These are phyloP conservation scores for Knipowitschia caucasica DNA, from an alignment of 2,797 vertebrate genomes.

Conservation along the genomic window DNA sequence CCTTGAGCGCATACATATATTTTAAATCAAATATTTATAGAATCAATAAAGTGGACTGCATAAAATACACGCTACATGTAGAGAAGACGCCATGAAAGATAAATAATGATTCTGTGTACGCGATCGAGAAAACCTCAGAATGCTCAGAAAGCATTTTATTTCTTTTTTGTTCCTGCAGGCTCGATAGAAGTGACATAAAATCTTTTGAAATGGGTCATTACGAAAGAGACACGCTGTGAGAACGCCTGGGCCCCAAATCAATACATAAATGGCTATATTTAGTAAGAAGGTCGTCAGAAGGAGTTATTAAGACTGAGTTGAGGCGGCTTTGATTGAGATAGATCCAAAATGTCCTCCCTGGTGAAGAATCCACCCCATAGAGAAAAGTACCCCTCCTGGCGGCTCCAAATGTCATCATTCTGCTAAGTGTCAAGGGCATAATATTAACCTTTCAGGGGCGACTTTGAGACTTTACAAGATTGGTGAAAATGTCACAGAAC, in stretches of 20 bases:
- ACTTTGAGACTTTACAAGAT: constrained; percentile 8
- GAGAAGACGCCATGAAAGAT: constrained; percentile 32
- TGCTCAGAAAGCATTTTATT: neutral
- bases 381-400: constrained; percentile 44
- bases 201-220: constrained; percentile 76
- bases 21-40: constrained; percentile 17
- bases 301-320: constrained; percentile 56
- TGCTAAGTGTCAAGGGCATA: constrained; percentile 58
- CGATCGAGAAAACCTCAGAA: constrained; percentile 19
- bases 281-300: constrained; percentile 76
- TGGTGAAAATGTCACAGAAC: constrained; percentile 3
- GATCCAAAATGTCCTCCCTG: constrained; percentile 62
- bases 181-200: constrained; percentile 53
- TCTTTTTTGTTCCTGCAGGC: constrained; percentile 27
- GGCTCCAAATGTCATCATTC: constrained; percentile 56
- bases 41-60: constrained; percentile 12
- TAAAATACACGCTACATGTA: constrained; percentile 18
- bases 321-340: constrained; percentile 57
- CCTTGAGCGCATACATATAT: constrained; percentile 20
- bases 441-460: constrained; percentile 28
- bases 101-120: constrained; percentile 17
- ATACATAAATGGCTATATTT: constrained; percentile 73
- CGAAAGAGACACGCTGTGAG: constrained; percentile 68
- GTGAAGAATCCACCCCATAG: constrained; percentile 46
- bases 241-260: constrained; percentile 69